These are phyloP conservation scores for Mesorhabditis spiculigera DNA, from an alignment of 2,888 invertebrate genomes.

Conservation along the genomic window DNA sequence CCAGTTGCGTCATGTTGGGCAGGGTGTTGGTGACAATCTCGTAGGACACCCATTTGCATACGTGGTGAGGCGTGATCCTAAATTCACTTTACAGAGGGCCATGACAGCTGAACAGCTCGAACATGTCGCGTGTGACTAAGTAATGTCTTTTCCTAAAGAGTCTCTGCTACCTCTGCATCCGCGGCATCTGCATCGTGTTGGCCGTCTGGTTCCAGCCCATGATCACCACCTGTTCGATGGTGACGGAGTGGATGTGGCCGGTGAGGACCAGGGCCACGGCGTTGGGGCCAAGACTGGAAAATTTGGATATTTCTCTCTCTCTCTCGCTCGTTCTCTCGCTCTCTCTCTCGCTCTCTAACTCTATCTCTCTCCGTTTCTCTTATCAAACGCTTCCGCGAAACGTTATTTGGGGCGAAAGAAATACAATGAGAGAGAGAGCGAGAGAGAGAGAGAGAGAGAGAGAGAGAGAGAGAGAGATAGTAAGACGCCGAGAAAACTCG, in stretches of 20 bases:
- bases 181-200: not conserved
- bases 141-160: too few species aligned
- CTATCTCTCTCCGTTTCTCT: too few species aligned
- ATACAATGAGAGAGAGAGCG: too few species aligned
- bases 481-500: too few species aligned
- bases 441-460: too few species aligned
- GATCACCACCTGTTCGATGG: not conserved
- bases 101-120: too few species aligned
- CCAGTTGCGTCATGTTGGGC: not conserved
- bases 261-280: not conserved
- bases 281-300: constrained; percentile 1
- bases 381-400: too few species aligned
- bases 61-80: not conserved
- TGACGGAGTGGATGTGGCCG: not conserved
- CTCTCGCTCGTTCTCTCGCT: too few species aligned
- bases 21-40: not conserved
- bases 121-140: too few species aligned
- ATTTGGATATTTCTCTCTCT: not conserved
- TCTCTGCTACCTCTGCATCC: not conserved
- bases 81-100: not conserved
- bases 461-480: too few species aligned
- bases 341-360: too few species aligned
- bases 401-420: too few species aligned
- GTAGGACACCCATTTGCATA: not conserved
- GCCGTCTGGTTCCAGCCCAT: not conserved